These are phyloP conservation scores for Hystrix brachyura DNA, from an alignment of 2,113 vertebrate genomes.

Conservation along the genomic window DNA sequence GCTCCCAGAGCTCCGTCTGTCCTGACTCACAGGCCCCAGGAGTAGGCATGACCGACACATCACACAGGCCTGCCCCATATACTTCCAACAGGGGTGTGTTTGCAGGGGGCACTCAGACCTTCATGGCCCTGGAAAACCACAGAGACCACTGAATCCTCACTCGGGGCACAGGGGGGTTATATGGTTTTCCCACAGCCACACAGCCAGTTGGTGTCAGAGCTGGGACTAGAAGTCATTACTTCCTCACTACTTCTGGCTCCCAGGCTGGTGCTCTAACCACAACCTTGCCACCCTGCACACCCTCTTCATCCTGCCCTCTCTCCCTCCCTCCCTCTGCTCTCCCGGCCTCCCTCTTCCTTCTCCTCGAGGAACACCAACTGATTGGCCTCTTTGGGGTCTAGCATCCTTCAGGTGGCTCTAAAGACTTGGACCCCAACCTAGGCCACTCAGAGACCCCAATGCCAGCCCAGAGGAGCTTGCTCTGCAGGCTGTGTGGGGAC, in stretches of 20 bases:
- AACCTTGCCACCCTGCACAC: background rate
- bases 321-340: too few species aligned
- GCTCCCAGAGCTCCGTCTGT: background rate
- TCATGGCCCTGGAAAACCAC: background rate
- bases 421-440: background rate
- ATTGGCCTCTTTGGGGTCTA: background rate
- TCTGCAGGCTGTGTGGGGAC: background rate
- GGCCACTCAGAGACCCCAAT: background rate
- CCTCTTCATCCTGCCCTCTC: accelerated
- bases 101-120: background rate
- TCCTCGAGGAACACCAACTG: background rate
- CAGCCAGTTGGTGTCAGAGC: background rate
- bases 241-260: background rate
- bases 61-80: background rate
- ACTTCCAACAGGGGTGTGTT: background rate
- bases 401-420: background rate
- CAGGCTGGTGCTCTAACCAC: background rate
- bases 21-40: background rate
- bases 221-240: background rate
- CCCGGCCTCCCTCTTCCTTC: background rate
- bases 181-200: background rate
- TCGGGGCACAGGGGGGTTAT: background rate
- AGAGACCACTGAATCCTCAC: background rate
- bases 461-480: background rate
- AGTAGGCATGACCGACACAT: background rate